A percentile compares a stretch with the other conserved stretches of the same genome.
These are phyloP conservation scores for Holocentrus rufus DNA, from an alignment of 2,797 vertebrate genomes.

Conservation along the genomic window DNA sequence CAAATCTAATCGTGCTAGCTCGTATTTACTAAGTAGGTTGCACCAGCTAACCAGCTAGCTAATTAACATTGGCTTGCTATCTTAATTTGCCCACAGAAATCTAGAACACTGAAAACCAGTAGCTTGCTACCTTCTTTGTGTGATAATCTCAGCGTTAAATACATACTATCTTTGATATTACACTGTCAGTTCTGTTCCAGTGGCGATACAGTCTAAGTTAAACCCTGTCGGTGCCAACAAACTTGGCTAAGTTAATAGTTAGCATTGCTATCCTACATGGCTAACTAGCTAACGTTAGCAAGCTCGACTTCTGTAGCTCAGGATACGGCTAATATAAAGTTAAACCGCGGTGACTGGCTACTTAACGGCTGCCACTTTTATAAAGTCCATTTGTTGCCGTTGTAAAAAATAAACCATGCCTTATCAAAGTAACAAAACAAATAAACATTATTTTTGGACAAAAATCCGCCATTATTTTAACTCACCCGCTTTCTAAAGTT, in stretches of 20 bases:
- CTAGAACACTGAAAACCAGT: background rate
- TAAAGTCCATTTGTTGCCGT: background rate
- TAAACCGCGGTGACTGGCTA: constrained; percentile 41
- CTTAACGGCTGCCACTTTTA: constrained; percentile 41
- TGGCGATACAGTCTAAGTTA: background rate
- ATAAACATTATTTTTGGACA: background rate
- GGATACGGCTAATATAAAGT: constrained; percentile 68
- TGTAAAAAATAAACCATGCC: background rate
- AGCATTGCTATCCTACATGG: constrained; percentile 33
- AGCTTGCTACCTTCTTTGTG: background rate
- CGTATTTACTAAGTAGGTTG: background rate
- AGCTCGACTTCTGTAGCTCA: constrained; percentile 10
- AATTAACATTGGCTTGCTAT: constrained; percentile 54
- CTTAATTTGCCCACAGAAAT: constrained; percentile 30
- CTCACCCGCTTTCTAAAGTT: constrained; percentile 68
- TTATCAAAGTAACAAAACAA: background rate
- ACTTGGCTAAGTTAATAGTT: constrained; percentile 58
- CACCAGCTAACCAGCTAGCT: constrained; percentile 26
- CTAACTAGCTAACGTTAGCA: constrained; percentile 63
- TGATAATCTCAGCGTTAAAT: accelerated
- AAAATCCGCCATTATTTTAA: background rate
- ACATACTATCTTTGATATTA: background rate
- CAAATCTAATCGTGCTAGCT: background rate
- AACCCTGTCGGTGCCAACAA: constrained; percentile 18
- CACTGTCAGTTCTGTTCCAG: accelerated